Percentiles rank a stretch among this genome's conserved stretches.
Conservation (phyloP, 2,797 vertebrate genomes). For the Telmatherina bonti region DNA sequence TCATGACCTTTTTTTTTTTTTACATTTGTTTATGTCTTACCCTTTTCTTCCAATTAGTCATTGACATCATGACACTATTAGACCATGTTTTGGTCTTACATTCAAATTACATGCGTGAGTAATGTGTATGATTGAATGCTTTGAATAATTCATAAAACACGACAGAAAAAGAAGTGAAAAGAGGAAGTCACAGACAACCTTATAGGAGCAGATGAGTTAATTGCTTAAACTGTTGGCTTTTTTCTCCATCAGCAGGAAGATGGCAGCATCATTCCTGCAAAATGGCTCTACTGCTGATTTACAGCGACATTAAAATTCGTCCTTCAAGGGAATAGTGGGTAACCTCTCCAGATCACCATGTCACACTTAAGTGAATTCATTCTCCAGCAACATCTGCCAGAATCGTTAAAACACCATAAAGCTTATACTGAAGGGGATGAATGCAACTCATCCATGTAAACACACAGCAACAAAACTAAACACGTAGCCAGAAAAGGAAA, state of each 20-base stretch:
- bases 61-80: too few relatives aligned
- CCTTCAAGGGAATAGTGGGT: constrained; percentile 55
- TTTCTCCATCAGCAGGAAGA: constrained; percentile 41
- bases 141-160: too few relatives aligned
- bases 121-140: too few relatives aligned
- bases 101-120: too few relatives aligned
- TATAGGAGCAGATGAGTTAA: constrained; percentile 22
- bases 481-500: constrained; percentile 4
- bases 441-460: constrained; percentile 32
- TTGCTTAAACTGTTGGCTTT: constrained; percentile 25
- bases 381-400: constrained; percentile 65
- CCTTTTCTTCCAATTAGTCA: background rate
- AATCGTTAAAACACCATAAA: constrained; percentile 75
- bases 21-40: constrained; percentile 3
- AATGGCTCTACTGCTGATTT: constrained; percentile 51
- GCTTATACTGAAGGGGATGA: constrained; percentile 40
- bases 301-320: constrained; percentile 51
- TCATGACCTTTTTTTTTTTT: constrained; percentile 14
- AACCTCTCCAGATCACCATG: constrained; percentile 64
- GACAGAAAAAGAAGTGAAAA: background rate
- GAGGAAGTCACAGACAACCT: background rate
- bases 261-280: constrained; percentile 41
- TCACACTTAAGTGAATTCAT: constrained; percentile 66
- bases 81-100: too few relatives aligned
- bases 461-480: constrained; percentile 20